Conservation (phyloP, 2,797 vertebrate species). For the Pseudocheirus occidentalis region DNA sequence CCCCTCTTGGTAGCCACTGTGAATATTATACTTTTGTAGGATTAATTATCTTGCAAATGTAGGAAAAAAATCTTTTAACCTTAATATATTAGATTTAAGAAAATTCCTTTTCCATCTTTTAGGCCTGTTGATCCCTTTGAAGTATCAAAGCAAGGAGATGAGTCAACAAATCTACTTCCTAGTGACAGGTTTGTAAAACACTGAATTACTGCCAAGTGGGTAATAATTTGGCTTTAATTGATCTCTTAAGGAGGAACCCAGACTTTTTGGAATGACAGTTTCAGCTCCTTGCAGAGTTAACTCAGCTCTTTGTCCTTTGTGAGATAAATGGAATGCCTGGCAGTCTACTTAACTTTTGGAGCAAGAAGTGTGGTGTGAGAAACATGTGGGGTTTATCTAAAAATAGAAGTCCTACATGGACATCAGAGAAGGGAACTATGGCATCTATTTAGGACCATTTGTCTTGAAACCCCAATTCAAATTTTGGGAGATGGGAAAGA, state of each 20-base stretch:
- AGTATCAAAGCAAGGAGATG: conserved; percentile 77
- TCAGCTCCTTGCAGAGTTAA: neutral
- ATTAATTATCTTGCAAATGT: conserved; percentile 31
- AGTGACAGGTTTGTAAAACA: conserved; percentile 79
- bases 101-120: conserved; percentile 24
- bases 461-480: neutral
- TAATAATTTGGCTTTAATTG: conserved; percentile 10
- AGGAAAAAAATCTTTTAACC: neutral
- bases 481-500: neutral
- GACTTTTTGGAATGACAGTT: neutral
- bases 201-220: neutral
- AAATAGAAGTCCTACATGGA: neutral
- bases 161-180: conserved; percentile 76
- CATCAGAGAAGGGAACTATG: conserved; percentile 24
- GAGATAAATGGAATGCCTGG: neutral
- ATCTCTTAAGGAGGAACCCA: neutral
- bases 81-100: conserved; percentile 36
- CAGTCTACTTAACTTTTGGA: neutral
- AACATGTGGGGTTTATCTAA: neutral
- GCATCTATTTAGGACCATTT: conserved; percentile 2
- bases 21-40: conserved; percentile 26
- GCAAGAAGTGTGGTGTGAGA: neutral
- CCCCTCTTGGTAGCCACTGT: neutral
- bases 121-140: conserved; percentile 78
- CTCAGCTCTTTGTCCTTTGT: neutral